These are phyloP conservation scores for Pecten maximus DNA, from an alignment of 2,888 invertebrate species.

Conservation along the genomic window DNA sequence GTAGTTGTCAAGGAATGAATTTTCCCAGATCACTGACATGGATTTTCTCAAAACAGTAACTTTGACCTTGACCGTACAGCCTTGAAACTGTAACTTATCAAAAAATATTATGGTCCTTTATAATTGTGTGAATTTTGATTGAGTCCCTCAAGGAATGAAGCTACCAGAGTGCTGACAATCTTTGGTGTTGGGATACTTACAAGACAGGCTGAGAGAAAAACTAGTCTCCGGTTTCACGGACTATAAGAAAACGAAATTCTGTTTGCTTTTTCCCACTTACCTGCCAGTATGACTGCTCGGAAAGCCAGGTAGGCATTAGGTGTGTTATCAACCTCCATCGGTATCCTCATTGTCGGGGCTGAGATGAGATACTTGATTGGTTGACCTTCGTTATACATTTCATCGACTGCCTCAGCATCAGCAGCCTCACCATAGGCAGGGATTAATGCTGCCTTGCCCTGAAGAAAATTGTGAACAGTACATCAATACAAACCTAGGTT, in stretches of 20 bases:
- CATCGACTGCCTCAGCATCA: constrained; percentile 41
- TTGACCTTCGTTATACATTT: constrained; percentile 68
- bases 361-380: constrained; percentile 76
- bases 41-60: too few relatives aligned
- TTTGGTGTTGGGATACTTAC: too few relatives aligned
- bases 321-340: constrained; percentile 68
- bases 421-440: constrained; percentile 65
- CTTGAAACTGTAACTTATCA: too few relatives aligned
- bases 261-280: constrained; percentile 55
- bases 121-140: too few relatives aligned
- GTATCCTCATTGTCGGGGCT: constrained; percentile 78
- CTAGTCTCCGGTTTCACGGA: too few relatives aligned
- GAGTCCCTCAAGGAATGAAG: too few relatives aligned
- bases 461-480: constrained; percentile 9
- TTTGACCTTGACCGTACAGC: too few relatives aligned
- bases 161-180: too few relatives aligned
- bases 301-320: constrained; percentile 77
- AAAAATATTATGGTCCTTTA: too few relatives aligned
- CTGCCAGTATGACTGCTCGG: constrained; percentile 74
- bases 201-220: too few relatives aligned
- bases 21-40: too few relatives aligned
- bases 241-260: not conserved
- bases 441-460: constrained; percentile 76
- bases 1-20: too few relatives aligned
- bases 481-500: not conserved